Evolutionary conservation across 1,140 invertebrate genomes (phyloP), one percentile per base, ranked within the genome.

Genomic region (Calliphora vicina): DNA sequence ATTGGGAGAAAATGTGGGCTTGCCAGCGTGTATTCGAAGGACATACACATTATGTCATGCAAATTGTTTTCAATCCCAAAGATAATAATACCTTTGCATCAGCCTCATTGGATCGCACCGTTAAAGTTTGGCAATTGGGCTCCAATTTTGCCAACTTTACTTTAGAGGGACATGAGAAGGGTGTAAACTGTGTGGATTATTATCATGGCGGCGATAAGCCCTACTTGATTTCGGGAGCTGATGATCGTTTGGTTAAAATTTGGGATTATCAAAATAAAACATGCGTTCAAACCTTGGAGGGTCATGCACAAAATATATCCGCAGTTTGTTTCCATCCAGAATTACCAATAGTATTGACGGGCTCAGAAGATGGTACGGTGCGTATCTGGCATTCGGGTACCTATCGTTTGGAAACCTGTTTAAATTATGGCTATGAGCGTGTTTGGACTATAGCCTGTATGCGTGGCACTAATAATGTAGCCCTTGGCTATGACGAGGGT

Each of bases 221-320:
- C 0, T 99, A 99, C 90, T 92, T 99, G 25, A 99, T 99, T 87
- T 99, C 99, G 82, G 99, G 99, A 20, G 98, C 98, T 73, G 99
- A 99, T 91, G 99, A 99, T 91, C 94, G 97, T 71, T 92, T 97
- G 1, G 97, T 99, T 0, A 99, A 99, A 92, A 99, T 99, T 85
- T 99, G 99, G 99, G 99, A 99, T 90, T 99, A 99, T 91, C 96
- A 99, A 90, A 99, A 99, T 91, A 99, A 99, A 92, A 99, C 98
- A 0, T 99, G 99, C 91, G 99, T 99, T 0, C 98, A 99, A 90
- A 99, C 98, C 0, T 91, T 99, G 25, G 98, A 99, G 91, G 98
- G 94, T 10, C 99, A 99, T 92, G 95, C 97, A 0, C 97, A 99
- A 87, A 99, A 99, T 90, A 97, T 99, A 80, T 97, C 97, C 0